Evolutionary conservation across 2,797 vertebrate genomes (phyloP).

Genomic region (Novumbra hubbsi): DNA sequence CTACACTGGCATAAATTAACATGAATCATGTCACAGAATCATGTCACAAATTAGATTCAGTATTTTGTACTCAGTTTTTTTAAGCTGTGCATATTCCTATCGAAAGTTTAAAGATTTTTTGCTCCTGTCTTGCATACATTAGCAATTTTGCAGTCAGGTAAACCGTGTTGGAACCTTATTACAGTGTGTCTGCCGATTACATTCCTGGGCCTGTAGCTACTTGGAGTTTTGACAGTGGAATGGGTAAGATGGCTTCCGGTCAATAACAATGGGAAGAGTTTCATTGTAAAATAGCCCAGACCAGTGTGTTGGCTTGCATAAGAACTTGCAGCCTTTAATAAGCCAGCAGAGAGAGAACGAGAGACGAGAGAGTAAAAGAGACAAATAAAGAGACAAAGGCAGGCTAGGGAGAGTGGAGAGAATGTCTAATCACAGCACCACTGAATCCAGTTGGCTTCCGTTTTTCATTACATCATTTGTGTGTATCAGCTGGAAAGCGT

Average conservation of each 20-base stretch:
- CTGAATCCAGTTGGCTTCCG: background rate
- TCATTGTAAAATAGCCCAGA: constrained; percentile 9
- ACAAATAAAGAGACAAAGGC: constrained; percentile 50
- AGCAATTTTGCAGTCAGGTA: constrained; percentile 30
- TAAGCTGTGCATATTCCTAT: constrained; percentile 30
- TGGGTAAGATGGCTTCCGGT: constrained; percentile 42
- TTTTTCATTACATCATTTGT: background rate
- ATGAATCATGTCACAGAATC: constrained; percentile 14
- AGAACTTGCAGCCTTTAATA: constrained; percentile 67
- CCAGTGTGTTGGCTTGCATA: constrained; percentile 57
- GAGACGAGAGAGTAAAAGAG: constrained; percentile 15
- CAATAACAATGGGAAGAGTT: constrained; percentile 54
- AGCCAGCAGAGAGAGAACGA: constrained; percentile 59
- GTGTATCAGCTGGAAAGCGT: background rate
- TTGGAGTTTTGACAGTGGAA: constrained; percentile 56
- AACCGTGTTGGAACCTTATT: constrained; percentile 42
- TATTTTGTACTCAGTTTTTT: constrained; percentile 8
- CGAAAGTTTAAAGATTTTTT: constrained; percentile 25
- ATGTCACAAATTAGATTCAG: constrained; percentile 12
- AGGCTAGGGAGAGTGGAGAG: constrained; percentile 61
- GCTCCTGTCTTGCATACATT: constrained; percentile 19
- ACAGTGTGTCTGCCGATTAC: constrained; percentile 48
- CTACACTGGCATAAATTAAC: constrained; percentile 12
- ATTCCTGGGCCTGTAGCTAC: constrained; percentile 29
- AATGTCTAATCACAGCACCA: constrained; percentile 43